Evolutionary conservation across 2,113 vertebrate genomes (phyloP).

Genomic region (Oryzias melastigma): DNA sequence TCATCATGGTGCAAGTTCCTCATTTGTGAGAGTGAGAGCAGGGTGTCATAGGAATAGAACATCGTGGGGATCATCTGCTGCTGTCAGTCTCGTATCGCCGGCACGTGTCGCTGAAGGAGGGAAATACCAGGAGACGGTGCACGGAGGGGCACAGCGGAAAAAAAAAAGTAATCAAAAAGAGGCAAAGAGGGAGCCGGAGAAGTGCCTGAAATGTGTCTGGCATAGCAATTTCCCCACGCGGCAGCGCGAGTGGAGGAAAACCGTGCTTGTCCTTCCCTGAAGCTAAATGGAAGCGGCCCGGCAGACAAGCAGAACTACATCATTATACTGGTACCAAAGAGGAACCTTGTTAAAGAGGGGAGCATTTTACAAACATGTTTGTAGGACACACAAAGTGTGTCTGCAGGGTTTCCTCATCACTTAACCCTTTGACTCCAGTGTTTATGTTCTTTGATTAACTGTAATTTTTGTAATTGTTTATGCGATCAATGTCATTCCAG

Average conservation of each 20-base stretch:
- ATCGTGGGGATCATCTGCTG: conserved; percentile 78
- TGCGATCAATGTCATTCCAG: too few species aligned
- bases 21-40: conserved; percentile 31
- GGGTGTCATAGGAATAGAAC: conserved; percentile 43
- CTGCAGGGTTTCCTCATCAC: too few species aligned
- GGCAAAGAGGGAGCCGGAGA: conserved; percentile 46
- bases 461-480: too few species aligned
- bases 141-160: conserved; percentile 56
- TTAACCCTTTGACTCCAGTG: too few species aligned
- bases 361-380: conserved; percentile 17
- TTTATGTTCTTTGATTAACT: too few species aligned
- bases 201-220: conserved; percentile 64
- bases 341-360: conserved; percentile 32
- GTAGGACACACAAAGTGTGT: too few species aligned
- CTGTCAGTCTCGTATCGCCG: conserved; percentile 72
- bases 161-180: conserved; percentile 64
- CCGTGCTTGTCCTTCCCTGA: conserved; percentile 56
- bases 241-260: conserved; percentile 50
- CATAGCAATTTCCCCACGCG: conserved; percentile 60
- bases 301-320: conserved; percentile 59
- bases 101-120: conserved; percentile 56
- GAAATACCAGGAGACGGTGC: conserved; percentile 21
- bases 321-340: conserved; percentile 53
- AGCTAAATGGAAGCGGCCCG: conserved; percentile 63
- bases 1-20: conserved; percentile 22